Evolutionary conservation across 2,113 vertebrate species (phyloP).

Genomic region (Burhinus oedicnemus): DNA sequence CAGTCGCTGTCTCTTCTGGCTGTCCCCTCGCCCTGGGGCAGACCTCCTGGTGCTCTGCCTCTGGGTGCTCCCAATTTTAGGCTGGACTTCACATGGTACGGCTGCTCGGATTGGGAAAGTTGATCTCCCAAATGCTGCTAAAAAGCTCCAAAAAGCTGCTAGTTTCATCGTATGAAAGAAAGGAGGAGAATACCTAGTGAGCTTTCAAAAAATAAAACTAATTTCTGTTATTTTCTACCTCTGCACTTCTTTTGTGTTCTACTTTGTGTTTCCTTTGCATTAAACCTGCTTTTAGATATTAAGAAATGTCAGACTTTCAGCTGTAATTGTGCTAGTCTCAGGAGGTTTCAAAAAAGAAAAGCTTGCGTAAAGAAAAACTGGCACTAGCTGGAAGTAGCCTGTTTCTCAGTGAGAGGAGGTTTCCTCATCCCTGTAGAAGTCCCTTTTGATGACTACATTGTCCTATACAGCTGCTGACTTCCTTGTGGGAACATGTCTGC

Average conservation of each 20-base stretch:
- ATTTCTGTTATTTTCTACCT: not conserved
- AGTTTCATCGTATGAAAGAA: not conserved
- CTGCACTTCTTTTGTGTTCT: not conserved
- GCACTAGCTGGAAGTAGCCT: not conserved
- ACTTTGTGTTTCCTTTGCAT: not conserved
- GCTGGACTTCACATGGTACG: accelerated
- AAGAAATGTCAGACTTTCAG: not conserved
- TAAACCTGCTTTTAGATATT: not conserved
- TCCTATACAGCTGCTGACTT: not conserved
- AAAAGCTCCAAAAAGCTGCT: not conserved
- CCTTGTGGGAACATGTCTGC: not conserved
- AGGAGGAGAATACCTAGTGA: not conserved
- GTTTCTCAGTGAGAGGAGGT: not conserved
- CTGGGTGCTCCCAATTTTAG: not conserved
- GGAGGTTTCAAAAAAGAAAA: not conserved
- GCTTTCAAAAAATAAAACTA: not conserved
- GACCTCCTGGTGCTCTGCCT: not conserved
- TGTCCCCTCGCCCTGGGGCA: not conserved
- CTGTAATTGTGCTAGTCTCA: not conserved
- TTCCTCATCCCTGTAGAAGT: not conserved
- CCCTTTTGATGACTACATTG: not conserved
- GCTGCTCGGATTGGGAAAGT: not conserved
- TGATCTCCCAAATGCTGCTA: not conserved
- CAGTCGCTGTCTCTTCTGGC: not conserved
- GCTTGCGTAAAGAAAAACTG: not conserved